Conservation (phyloP, 2,113 vertebrate species). For the Brachyhypopomus gauderio region DNA sequence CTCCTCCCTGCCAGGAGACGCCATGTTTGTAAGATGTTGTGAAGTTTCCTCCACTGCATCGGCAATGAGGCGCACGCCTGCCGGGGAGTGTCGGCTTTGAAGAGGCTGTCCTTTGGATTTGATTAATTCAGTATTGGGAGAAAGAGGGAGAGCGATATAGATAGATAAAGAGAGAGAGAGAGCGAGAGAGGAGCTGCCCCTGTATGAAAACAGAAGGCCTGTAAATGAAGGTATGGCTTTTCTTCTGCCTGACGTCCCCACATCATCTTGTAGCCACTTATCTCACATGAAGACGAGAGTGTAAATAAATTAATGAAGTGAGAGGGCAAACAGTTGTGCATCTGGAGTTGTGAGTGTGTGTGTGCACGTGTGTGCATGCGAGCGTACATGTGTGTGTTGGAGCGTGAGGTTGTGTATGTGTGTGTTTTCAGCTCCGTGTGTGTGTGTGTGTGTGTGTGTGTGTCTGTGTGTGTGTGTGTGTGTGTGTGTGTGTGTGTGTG, state of each 20-base stretch:
- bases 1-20: slow-evolving; percentile 87
- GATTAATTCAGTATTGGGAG: slow-evolving; percentile 89
- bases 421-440: slow-evolving; percentile 52
- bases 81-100: slow-evolving; percentile 97
- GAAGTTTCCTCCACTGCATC: slow-evolving; percentile 94
- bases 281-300: slow-evolving; percentile 67
- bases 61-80: slow-evolving; percentile 95
- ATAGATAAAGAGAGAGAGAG: slow-evolving; percentile 58
- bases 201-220: slow-evolving; percentile 79
- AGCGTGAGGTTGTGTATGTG: neutral
- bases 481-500: slow-evolving; percentile 41
- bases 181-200: slow-evolving; percentile 72
- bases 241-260: slow-evolving; percentile 71
- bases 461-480: slow-evolving; percentile 24
- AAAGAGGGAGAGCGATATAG: slow-evolving; percentile 47
- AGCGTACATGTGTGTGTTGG: too few relatives aligned
- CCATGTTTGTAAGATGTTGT: slow-evolving; percentile 99
- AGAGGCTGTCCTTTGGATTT: slow-evolving; percentile 98
- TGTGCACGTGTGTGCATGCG: slow-evolving; percentile 40
- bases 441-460: slow-evolving; percentile 41
- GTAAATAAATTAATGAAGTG: slow-evolving; percentile 63
- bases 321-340: slow-evolving; percentile 39
- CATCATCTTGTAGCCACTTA: slow-evolving; percentile 67
- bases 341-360: slow-evolving; percentile 48
- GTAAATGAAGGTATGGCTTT: slow-evolving; percentile 77